These are phyloP conservation scores for Bucorvus abyssinicus DNA, from an alignment of 2,797 vertebrate genomes.

Conservation along the genomic window DNA sequence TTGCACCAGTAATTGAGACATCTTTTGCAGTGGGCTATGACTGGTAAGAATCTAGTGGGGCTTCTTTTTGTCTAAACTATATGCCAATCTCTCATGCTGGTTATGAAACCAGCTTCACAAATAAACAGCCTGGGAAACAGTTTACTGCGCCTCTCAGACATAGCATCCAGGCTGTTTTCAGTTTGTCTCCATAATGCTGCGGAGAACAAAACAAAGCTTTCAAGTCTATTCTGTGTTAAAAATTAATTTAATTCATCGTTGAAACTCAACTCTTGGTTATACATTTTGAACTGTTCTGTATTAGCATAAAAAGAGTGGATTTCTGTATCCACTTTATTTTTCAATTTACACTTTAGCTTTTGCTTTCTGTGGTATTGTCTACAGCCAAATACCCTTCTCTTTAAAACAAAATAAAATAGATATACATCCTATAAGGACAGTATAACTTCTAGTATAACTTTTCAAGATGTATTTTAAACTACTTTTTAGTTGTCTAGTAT, in stretches of 20 bases:
- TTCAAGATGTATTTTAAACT: neutral
- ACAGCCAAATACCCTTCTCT: neutral
- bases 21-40: constrained; percentile 95
- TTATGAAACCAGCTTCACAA: neutral
- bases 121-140: neutral
- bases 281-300: neutral
- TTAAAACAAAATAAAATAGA: neutral
- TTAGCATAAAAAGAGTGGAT: neutral
- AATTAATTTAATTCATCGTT: neutral
- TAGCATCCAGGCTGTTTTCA: neutral
- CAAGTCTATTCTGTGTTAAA: neutral
- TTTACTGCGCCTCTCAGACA: neutral
- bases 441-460: neutral
- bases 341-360: neutral
- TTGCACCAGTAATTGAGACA: constrained; percentile 90
- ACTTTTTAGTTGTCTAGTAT: neutral
- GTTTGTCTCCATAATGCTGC: neutral
- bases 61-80: neutral
- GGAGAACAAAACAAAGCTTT: neutral
- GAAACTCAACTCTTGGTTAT: neutral
- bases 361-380: neutral
- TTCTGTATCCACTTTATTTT: neutral
- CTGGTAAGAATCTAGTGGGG: constrained; percentile 79
- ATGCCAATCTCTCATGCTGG: rapidly evolving
- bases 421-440: neutral